These are phyloP conservation scores for Busseola fusca DNA, from an alignment of 2,888 invertebrate genomes.

Conservation along the genomic window DNA sequence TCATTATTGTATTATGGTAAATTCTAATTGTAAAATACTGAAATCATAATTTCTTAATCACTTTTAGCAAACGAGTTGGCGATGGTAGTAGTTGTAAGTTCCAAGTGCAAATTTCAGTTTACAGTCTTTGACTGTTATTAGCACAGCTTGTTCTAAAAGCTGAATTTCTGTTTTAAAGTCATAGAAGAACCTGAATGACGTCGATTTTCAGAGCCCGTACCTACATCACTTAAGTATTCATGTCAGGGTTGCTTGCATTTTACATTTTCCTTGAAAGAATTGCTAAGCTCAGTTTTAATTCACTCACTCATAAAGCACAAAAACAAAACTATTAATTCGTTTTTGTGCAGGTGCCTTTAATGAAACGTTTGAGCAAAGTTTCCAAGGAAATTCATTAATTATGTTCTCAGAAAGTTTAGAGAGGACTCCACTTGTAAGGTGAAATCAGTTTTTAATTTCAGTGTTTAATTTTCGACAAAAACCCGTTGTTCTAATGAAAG, in stretches of 20 bases:
- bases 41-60: background rate
- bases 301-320: conserved; percentile 32
- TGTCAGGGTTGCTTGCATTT: conserved; percentile 34
- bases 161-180: background rate
- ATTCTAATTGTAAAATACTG: background rate
- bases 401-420: conserved; percentile 54
- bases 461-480: conserved; percentile 47
- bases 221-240: conserved; percentile 5
- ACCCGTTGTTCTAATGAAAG: conserved; percentile 35
- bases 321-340: conserved; percentile 48
- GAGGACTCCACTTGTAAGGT: conserved; percentile 44
- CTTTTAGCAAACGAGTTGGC: background rate
- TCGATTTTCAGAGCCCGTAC: background rate
- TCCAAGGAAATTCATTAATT: conserved; percentile 61
- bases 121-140: background rate
- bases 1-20: background rate
- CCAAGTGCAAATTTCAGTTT: background rate
- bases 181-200: background rate
- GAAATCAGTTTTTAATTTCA: conserved; percentile 54
- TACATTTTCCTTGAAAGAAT: conserved; percentile 36
- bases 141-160: background rate
- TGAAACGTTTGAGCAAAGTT: conserved; percentile 55
- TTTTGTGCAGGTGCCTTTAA: conserved; percentile 52
- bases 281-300: conserved; percentile 26
- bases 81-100: no score